Evolutionary conservation across 2,888 invertebrate genomes (phyloP).

Genomic region (Arctia plantaginis): DNA sequence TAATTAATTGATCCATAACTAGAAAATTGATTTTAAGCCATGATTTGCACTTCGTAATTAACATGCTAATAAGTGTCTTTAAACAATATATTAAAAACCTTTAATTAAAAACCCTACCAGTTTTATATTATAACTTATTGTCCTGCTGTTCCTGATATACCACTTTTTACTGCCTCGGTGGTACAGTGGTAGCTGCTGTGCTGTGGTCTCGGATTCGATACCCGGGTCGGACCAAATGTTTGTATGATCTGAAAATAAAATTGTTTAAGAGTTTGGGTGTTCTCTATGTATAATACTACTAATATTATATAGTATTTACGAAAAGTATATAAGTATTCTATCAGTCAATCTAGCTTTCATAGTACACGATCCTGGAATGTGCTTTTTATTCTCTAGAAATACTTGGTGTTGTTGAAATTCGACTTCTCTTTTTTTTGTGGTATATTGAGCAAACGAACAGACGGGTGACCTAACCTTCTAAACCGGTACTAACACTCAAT

Average conservation of each 20-base stretch:
- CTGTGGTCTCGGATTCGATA: no score
- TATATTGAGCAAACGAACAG: neutral
- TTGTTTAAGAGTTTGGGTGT: no score
- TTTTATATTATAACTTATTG: neutral
- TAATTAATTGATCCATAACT: slow-evolving; percentile 9
- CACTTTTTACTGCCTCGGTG: neutral
- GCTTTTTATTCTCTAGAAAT: neutral
- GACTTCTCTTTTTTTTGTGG: no score
- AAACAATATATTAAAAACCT: neutral
- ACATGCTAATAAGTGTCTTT: neutral
- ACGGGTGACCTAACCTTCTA: no score
- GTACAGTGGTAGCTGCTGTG: no score
- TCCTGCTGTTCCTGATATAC: neutral
- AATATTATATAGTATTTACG: no score
- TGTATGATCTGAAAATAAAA: no score
- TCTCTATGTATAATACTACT: no score
- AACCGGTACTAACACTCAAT: no score
- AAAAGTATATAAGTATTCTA: no score
- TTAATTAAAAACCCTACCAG: neutral
- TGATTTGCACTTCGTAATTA: neutral
- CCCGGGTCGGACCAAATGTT: no score
- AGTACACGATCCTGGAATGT: neutral
- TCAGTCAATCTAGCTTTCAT: no score
- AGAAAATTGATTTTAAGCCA: neutral
- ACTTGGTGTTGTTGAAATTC: neutral